Evolutionary conservation across 2,113 vertebrate genomes (phyloP), one percentile per base, ranked within the genome.

Genomic region (Micromys minutus): DNA sequence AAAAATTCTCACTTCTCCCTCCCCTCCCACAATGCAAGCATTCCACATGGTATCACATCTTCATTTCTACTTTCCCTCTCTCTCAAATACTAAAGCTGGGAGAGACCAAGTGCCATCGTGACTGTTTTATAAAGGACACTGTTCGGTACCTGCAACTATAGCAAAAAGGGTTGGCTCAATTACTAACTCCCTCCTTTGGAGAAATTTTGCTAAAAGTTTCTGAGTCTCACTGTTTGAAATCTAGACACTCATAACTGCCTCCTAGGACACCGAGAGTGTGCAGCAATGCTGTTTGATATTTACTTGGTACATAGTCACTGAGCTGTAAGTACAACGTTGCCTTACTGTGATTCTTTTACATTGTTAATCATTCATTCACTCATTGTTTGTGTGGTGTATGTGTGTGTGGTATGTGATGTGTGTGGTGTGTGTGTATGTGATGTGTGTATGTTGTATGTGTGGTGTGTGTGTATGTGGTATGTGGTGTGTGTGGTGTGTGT

Each of bases 191-290:
- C 6, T 83, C 79, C 52, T 26, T 57, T 55, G 2, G n/a, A 83
- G 24, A 90, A 36, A 90, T 83, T 90, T 87, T 65, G n/a, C 26
- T 67, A 67, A 94, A 87, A 57, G 29, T 34, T 47, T 87, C 72
- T 31, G 45, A 65, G 19, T 71, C 52, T 63, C 59, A n/a, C 69
- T 31, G 3, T 83, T 55, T 67, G 39, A 75, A 59, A 45, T 59
- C 9, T 13, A 11, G 36, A 34, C 52, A 45, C 34, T 29, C 52
- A 59, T 17, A 76, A 9, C 45, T 65, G 15, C 34, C 26, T 87
- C 63, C 8, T 2, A 63, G 39, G 55, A 61, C 31, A 4, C 42
- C 19, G 77, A 67, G 26, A 89, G 42, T 11, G 47, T 31, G 9
- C 8, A 47, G 39, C 77, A 84, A 59, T 69, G 63, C 59, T 69